Conservation (phyloP, 2,113 vertebrate species). For the Tursiops truncatus region DNA sequence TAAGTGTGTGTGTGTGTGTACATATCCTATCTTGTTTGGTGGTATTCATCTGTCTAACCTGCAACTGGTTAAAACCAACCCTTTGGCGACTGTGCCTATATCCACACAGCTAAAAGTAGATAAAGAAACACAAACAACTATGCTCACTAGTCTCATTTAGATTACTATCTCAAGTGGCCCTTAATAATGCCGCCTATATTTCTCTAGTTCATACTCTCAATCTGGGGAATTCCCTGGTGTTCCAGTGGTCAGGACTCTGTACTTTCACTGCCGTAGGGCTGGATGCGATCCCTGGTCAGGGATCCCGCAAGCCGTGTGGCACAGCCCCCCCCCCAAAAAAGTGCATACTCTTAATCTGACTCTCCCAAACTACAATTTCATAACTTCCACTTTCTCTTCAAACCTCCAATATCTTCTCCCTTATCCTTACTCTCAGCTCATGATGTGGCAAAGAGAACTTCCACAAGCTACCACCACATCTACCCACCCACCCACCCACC, state of each 20-base stretch:
- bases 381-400: neutral
- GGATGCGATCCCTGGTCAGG: no score
- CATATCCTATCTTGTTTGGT: neutral
- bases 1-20: neutral
- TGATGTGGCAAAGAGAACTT: neutral
- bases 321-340: no score
- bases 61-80: slow-evolving; percentile 2
- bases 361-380: neutral
- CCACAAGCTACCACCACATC: neutral
- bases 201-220: neutral
- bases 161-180: neutral
- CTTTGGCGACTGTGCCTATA: neutral
- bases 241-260: no score
- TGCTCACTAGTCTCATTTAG: neutral
- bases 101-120: neutral
- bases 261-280: no score
- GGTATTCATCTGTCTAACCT: slow-evolving; percentile 1
- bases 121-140: neutral
- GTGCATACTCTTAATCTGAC: neutral
- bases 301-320: no score
- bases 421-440: neutral
- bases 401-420: neutral
- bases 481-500: neutral
- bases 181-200: neutral
- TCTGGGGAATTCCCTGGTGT: no score